These are phyloP conservation scores for Drosophila virilis DNA, from an alignment of 1,140 invertebrate species.

Conservation along the genomic window DNA sequence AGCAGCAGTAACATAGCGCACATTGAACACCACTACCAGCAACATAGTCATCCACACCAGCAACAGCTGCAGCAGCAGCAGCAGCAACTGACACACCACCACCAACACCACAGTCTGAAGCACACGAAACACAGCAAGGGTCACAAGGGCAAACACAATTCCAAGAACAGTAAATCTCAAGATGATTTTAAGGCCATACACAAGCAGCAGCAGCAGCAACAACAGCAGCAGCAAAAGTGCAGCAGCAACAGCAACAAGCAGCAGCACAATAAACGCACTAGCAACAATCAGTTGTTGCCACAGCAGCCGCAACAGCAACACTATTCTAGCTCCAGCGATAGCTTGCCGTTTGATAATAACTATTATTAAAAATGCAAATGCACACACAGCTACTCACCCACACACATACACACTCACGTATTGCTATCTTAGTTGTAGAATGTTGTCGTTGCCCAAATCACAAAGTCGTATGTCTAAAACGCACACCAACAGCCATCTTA, in stretches of 20 bases:
- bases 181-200: slow-evolving; percentile 73
- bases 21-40: slow-evolving; percentile 71
- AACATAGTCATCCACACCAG: slow-evolving; percentile 52
- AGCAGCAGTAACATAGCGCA: slow-evolving; percentile 69
- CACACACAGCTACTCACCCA: slow-evolving; percentile 21
- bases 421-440: slow-evolving; percentile 29
- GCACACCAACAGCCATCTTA: slow-evolving; percentile 26
- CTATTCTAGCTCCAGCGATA: slow-evolving; percentile 81
- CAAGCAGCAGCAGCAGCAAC: slow-evolving; percentile 61
- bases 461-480: slow-evolving; percentile 15
- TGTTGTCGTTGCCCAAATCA: slow-evolving; percentile 27
- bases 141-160: slow-evolving; percentile 67
- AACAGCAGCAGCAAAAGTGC: slow-evolving; percentile 28
- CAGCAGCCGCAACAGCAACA: slow-evolving; percentile 56
- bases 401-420: slow-evolving; percentile 8
- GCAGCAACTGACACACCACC: slow-evolving; percentile 49
- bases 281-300: slow-evolving; percentile 58
- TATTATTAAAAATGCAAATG: slow-evolving; percentile 71
- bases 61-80: slow-evolving; percentile 45
- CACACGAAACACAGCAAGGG: slow-evolving; percentile 77
- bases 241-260: slow-evolving; percentile 44
- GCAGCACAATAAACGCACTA: slow-evolving; percentile 55
- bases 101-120: slow-evolving; percentile 79
- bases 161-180: slow-evolving; percentile 75
- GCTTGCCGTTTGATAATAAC: slow-evolving; percentile 83